phyloP scores from a whole-genome alignment of 2,113 vertebrate genomes.

The Tragelaphus buxtoni region DNA sequence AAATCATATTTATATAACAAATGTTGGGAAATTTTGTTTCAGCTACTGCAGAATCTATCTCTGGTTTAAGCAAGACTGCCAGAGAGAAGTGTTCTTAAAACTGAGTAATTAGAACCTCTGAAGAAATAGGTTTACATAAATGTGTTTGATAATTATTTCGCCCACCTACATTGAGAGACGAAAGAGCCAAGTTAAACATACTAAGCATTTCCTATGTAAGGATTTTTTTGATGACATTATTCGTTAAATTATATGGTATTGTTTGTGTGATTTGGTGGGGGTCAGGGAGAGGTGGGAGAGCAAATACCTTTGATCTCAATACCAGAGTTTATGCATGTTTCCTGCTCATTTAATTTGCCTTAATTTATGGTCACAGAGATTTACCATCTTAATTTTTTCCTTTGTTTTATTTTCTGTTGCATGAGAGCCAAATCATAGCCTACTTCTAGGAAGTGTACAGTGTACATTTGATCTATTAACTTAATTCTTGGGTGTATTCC shows the following conservation, averaged over 20 bases:
- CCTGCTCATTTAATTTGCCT: slow-evolving; percentile 10
- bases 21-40: not conserved
- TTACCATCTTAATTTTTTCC: not conserved
- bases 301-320: not conserved
- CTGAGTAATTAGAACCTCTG: not conserved
- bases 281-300: not conserved
- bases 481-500: not conserved
- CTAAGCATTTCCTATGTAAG: not conserved
- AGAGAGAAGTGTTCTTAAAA: not conserved
- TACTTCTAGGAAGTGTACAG: not conserved
- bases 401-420: not conserved
- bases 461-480: not conserved
- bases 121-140: not conserved
- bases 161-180: not conserved
- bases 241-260: not conserved
- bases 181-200: not conserved
- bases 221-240: not conserved
- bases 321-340: not conserved
- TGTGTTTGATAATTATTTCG: not conserved
- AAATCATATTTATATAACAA: not conserved
- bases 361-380: not conserved
- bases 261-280: not conserved
- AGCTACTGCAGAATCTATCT: not conserved
- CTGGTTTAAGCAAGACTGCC: not conserved
- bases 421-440: not conserved